These are phyloP conservation scores for Gonioctena quinquepunctata DNA, from an alignment of 1,140 invertebrate species.

Conservation along the genomic window DNA sequence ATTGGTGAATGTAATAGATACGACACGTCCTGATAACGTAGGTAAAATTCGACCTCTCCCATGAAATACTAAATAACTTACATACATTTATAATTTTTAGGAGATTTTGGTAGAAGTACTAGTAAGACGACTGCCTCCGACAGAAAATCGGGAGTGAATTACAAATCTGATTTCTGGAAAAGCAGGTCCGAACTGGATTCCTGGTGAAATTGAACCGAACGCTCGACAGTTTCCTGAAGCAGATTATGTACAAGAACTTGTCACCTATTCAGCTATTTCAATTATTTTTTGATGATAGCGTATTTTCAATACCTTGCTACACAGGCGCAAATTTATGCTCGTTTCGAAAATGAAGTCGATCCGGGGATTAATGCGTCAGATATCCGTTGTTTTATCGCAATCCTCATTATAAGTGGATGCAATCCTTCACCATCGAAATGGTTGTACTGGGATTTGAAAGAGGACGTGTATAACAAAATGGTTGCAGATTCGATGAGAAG, in stretches of 20 bases:
- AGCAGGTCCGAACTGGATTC: not conserved
- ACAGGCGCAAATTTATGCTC: not conserved
- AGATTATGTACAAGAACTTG: not conserved
- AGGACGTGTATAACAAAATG: no score
- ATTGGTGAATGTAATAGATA: not conserved
- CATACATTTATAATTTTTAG: no score
- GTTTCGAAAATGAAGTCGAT: not conserved
- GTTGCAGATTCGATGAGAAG: no score
- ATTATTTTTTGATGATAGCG: not conserved
- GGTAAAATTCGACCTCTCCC: no score
- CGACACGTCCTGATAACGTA: no score
- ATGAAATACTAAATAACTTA: no score
- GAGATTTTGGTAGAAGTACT: no score
- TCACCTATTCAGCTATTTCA: not conserved
- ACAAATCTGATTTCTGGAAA: no score
- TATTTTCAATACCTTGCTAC: not conserved
- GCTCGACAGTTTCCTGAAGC: not conserved
- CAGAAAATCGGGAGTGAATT: no score
- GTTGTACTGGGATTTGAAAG: no score
- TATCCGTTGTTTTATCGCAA: not conserved
- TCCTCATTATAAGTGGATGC: not conserved
- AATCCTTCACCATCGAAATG: not conserved
- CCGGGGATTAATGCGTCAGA: not conserved
- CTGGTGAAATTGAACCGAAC: not conserved
- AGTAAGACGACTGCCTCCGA: no score